These are phyloP conservation scores for Danaus chrysippus DNA, from an alignment of 2,888 invertebrate genomes.

Conservation along the genomic window DNA sequence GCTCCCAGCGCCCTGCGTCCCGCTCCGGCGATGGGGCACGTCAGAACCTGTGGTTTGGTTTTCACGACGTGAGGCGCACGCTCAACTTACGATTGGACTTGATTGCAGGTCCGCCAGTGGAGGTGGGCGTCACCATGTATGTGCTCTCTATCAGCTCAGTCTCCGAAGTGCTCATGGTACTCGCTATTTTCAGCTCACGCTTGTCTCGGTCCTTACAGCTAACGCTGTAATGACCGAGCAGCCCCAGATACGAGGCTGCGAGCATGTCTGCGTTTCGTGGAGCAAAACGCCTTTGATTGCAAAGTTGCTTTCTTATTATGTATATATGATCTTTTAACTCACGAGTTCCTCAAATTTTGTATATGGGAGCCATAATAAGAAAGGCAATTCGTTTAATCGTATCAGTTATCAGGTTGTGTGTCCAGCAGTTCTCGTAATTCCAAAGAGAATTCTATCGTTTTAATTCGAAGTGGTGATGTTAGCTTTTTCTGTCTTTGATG, in stretches of 20 bases:
- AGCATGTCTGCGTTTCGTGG: slow-evolving; percentile 76
- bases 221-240: slow-evolving; percentile 67
- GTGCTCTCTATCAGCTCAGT: slow-evolving; percentile 98
- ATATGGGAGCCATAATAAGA: slow-evolving; percentile 64
- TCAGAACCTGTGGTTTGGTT: slow-evolving; percentile 62
- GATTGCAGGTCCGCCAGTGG: slow-evolving; percentile 96
- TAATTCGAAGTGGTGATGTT: slow-evolving; percentile 53
- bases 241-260: slow-evolving; percentile 79
- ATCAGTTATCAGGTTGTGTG: slow-evolving; percentile 66
- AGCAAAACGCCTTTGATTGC: slow-evolving; percentile 70
- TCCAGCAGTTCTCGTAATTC: slow-evolving; percentile 76
- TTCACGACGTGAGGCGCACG: slow-evolving; percentile 52
- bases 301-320: slow-evolving; percentile 75
- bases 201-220: slow-evolving; percentile 43
- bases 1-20: slow-evolving; percentile 47
- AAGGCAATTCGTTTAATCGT: slow-evolving; percentile 64
- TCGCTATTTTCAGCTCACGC: slow-evolving; percentile 87
- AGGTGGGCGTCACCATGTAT: slow-evolving; percentile 98
- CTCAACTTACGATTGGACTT: slow-evolving; percentile 75
- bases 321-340: slow-evolving; percentile 27
- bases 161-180: slow-evolving; percentile 99
- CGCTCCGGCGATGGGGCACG: slow-evolving; percentile 61
- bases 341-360: slow-evolving; percentile 28
- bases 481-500: slow-evolving; percentile 32
- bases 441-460: slow-evolving; percentile 58